These are phyloP conservation scores for Thymelicus acteon DNA, from an alignment of 2,888 invertebrate genomes.

Conservation along the genomic window DNA sequence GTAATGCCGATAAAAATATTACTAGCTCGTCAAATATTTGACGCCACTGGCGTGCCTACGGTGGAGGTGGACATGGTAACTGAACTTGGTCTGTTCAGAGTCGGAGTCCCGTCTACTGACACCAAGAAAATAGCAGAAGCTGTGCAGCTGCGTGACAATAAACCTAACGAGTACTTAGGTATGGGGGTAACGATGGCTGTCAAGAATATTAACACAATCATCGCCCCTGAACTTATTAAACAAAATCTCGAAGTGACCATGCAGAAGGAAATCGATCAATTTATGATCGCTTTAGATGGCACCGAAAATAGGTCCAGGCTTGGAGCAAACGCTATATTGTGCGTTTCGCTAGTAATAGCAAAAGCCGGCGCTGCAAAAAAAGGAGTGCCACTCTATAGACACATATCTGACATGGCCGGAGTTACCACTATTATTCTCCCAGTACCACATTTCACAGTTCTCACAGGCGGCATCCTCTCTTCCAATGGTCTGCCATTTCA, in stretches of 20 bases:
- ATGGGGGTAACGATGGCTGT: slow-evolving; percentile 97
- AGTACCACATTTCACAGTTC: slow-evolving; percentile 98
- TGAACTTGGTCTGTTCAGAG: slow-evolving; percentile 93
- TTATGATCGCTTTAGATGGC: slow-evolving; percentile 95
- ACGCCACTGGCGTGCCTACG: slow-evolving; percentile 98
- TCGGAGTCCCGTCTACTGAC: slow-evolving; percentile 98
- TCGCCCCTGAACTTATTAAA: slow-evolving; percentile 92
- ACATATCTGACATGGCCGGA: slow-evolving; percentile 97
- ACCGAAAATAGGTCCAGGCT: slow-evolving; percentile 97
- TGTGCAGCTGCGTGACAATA: slow-evolving; percentile 96
- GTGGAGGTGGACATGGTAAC: slow-evolving; percentile 95
- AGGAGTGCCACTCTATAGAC: slow-evolving; percentile 93
- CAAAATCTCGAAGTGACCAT: slow-evolving; percentile 93
- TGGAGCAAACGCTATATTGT: slow-evolving; percentile 98
- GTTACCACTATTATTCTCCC: slow-evolving; percentile 95
- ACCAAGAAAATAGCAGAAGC: slow-evolving; percentile 97
- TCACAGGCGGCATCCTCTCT: slow-evolving; percentile 98
- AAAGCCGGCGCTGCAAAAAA: slow-evolving; percentile 99
- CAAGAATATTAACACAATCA: slow-evolving; percentile 93
- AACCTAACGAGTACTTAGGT: slow-evolving; percentile 93
- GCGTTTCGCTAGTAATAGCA: slow-evolving; percentile 97
- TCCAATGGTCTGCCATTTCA: slow-evolving; percentile 98
- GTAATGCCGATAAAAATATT: slow-evolving; percentile 95
- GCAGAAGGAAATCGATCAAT: slow-evolving; percentile 94
- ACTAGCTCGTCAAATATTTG: slow-evolving; percentile 97